Base-by-base conservation (phyloP, 2,888 invertebrate genomes). In the Drosophila austrosaltans region DNA sequence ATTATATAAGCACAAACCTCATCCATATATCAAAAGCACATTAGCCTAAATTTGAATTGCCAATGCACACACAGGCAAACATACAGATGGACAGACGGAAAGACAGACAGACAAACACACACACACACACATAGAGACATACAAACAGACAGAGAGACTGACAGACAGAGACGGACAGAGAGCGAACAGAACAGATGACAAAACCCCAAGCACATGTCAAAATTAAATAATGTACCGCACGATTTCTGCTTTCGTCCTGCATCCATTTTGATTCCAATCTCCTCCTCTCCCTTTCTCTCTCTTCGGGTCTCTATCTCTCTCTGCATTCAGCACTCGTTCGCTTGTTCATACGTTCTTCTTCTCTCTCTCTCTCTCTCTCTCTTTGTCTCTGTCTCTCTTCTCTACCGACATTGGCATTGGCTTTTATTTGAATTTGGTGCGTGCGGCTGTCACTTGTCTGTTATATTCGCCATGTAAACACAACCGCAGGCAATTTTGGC, bases 161-260 rank as follows among this genome's bases (percentile, higher is more conserved):
- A 20, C 40, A 39, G 22, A 70, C 16, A 53, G 6, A 66, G 4
- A 48, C 48, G 12, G 25, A 48, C 22, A 12, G 48, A 59, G 32
- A 72, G 32, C 22, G 48, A 48, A 56, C 40, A 62, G 40, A 48
- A 74, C 77, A 67, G 83, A 67, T 74, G 78, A 78, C 67, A 60
- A 82, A 82, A 87, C 88, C 85, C 87, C 87, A 82, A 89, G 89
- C 89, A 89, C 87, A 88, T 89, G 89, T 89, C 83, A 84, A 80
- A 88, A 84, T 84, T 89, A 84, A 83, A 83, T 87, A 83, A 89
- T 85, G 88, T 87, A 82, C 87, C 89, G 85, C 82, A 83, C 89
- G 89, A 84, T 36, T 53, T 40, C 39, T 30, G 44, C 25, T 6
- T 40, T 30, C 36, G 53, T 48, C 58, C 58, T 59, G 53, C 44